A percentile compares a stretch with the other conserved stretches of the same genome.
Evolutionary conservation across 2,888 invertebrate genomes (phyloP).

Genomic region (Drosophila niveifrons): DNA sequence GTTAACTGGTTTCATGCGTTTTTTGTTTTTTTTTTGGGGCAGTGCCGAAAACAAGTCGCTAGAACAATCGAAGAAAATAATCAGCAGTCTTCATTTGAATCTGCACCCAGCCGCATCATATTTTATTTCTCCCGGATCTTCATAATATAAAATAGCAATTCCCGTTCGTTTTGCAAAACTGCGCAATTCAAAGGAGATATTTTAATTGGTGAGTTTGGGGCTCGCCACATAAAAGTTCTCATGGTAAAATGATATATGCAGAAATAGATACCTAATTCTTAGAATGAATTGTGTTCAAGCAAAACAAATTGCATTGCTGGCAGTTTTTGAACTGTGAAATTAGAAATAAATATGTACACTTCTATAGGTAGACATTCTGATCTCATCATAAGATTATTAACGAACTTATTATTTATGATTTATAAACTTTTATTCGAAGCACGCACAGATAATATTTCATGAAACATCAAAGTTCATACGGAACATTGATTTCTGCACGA

Average conservation of each 20-base stretch:
- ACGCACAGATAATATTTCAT: neutral
- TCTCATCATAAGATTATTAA: neutral
- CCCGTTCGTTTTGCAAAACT: neutral
- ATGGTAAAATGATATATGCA: neutral
- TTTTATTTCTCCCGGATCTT: neutral
- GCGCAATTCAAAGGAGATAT: neutral
- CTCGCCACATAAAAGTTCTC: neutral
- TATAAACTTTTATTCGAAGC: neutral
- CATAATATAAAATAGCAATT: neutral
- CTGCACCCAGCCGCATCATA: neutral
- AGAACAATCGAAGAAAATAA: conserved; percentile 8
- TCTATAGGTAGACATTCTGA: neutral
- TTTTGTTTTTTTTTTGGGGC: conserved; percentile 7
- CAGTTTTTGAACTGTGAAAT: neutral
- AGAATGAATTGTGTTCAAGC: neutral
- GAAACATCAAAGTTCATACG: neutral
- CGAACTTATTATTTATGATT: neutral
- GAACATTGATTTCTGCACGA: neutral
- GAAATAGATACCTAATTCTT: neutral
- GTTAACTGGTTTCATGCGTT: conserved; percentile 12
- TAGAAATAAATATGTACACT: neutral
- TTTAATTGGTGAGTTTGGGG: neutral
- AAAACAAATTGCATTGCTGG: neutral
- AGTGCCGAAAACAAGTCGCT: conserved; percentile 3
- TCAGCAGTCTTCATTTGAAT: conserved; percentile 1